Conservation (phyloP, 2,888 invertebrate species). For the Entomobrya proxima region DNA sequence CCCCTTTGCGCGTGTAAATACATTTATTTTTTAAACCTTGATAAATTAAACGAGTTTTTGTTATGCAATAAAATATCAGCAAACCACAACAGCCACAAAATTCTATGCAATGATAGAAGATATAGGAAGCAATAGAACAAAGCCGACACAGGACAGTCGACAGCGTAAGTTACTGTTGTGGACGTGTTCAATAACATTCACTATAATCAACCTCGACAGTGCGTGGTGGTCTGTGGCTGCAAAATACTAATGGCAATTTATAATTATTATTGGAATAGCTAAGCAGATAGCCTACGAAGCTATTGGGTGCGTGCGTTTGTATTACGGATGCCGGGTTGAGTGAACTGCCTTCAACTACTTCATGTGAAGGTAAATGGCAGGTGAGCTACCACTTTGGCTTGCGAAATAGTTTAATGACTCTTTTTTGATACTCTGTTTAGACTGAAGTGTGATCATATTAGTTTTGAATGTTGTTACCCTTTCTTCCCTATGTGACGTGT, state of each 20-base stretch:
- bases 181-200: not conserved
- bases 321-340: constrained; percentile 52
- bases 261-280: not conserved
- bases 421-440: constrained; percentile 55
- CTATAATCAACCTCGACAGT: not conserved
- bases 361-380: constrained; percentile 67
- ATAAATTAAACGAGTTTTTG: no score
- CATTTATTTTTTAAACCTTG: no score
- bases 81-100: no score
- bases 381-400: constrained; percentile 55
- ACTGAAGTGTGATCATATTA: constrained; percentile 35
- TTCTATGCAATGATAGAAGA: no score
- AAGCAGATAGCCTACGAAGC: no score
- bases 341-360: constrained; percentile 68
- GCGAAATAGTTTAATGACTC: constrained; percentile 67
- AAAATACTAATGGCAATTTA: no score
- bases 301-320: not conserved
- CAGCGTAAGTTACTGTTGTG: no score
- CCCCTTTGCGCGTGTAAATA: no score
- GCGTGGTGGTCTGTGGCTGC: not conserved
- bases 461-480: constrained; percentile 18
- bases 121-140: no score
- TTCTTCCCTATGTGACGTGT: not conserved
- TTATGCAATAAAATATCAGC: no score
- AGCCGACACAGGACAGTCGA: no score